Conservation (phyloP, 2,888 invertebrate species). For the Catocala fraxini region DNA sequence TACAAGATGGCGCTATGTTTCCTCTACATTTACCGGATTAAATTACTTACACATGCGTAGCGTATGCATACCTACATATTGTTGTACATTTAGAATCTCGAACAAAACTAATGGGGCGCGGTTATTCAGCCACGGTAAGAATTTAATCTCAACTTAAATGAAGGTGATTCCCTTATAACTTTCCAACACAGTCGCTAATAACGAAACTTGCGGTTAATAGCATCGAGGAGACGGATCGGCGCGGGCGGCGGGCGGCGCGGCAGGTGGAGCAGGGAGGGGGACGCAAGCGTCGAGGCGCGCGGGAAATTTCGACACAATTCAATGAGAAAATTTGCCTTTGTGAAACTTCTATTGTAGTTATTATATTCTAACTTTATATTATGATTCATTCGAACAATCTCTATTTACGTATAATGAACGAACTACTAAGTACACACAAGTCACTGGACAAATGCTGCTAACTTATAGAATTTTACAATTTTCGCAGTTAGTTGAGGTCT, state of each 20-base stretch:
- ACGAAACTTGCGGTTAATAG: constrained; percentile 85
- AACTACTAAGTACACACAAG: constrained; percentile 24
- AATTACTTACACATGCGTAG: too few species aligned
- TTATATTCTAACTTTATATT: constrained; percentile 66
- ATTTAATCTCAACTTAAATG: constrained; percentile 84
- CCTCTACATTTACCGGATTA: too few species aligned
- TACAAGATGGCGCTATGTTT: too few species aligned
- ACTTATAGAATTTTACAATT: constrained; percentile 17
- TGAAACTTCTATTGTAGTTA: constrained; percentile 73
- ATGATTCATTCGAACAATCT: constrained; percentile 51
- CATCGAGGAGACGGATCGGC: constrained; percentile 51
- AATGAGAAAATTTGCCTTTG: constrained; percentile 84
- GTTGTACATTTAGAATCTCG: constrained; percentile 7
- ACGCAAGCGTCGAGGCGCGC: constrained; percentile 45
- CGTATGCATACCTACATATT: background rate
- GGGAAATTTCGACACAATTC: constrained; percentile 80
- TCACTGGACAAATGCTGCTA: constrained; percentile 20
- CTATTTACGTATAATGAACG: constrained; percentile 46
- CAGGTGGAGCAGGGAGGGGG: constrained; percentile 44
- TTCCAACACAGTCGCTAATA: constrained; percentile 83
- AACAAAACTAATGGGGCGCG: constrained; percentile 55
- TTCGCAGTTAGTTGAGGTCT: constrained; percentile 14
- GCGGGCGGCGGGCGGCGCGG: constrained; percentile 25
- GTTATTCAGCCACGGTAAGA: constrained; percentile 75
- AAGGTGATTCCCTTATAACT: constrained; percentile 84